These are phyloP conservation scores for Geopemphigus sp. DNA, from an alignment of 1,140 invertebrate genomes.

Conservation along the genomic window DNA sequence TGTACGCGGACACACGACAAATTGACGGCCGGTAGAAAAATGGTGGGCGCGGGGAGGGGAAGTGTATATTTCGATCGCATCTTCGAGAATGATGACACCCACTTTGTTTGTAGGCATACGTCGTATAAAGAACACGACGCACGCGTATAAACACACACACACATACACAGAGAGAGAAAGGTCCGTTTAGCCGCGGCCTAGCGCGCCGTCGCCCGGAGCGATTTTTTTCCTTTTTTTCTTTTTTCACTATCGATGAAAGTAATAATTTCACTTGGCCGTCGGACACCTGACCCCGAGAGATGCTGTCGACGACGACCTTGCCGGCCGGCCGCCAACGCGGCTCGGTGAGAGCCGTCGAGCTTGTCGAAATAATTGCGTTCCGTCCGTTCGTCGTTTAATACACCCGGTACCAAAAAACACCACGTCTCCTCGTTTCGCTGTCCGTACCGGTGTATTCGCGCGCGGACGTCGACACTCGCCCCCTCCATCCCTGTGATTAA, in stretches of 20 bases:
- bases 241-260: slow-evolving; percentile 21
- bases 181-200: too few relatives aligned
- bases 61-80: too few relatives aligned
- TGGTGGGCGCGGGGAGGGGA: background rate
- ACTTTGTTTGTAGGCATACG: too few relatives aligned
- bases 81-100: slow-evolving; percentile 15
- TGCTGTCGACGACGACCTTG: slow-evolving; percentile 30
- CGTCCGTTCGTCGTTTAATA: too few relatives aligned
- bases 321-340: background rate
- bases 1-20: background rate
- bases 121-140: background rate
- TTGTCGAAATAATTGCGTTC: background rate
- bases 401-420: too few relatives aligned
- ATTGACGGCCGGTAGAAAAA: background rate
- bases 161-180: too few relatives aligned
- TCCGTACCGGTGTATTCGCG: too few relatives aligned
- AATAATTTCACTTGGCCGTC: slow-evolving; percentile 31
- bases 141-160: too few relatives aligned
- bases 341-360: background rate
- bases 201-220: too few relatives aligned
- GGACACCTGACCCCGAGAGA: slow-evolving; percentile 10
- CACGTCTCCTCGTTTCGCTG: background rate
- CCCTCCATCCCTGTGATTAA: too few relatives aligned
- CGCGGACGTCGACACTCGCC: too few relatives aligned
- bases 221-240: background rate